phyloP scores from a whole-genome alignment of 2,113 vertebrate genomes.

The Tylochromis polylepis region DNA sequence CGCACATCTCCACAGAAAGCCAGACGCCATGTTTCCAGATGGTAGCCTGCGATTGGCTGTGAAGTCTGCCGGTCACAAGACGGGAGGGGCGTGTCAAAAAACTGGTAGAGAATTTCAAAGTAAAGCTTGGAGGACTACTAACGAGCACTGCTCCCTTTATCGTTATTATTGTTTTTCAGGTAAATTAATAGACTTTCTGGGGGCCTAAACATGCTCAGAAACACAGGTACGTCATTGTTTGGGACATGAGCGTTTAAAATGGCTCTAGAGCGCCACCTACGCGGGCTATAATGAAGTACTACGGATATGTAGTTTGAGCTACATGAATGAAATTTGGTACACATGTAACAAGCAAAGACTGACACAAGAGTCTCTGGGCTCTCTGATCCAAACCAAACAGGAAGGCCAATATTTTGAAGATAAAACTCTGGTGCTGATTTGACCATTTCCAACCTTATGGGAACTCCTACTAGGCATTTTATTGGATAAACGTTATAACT shows the following conservation, averaged over 20 bases:
- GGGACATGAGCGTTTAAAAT: background rate
- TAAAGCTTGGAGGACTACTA: background rate
- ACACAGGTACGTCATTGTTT: background rate
- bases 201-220: background rate
- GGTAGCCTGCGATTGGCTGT: conserved; percentile 52
- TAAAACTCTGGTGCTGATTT: fast-evolving
- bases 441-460: background rate
- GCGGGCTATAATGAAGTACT: background rate
- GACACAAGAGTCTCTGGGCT: background rate
- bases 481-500: background rate
- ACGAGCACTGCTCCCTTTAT: background rate
- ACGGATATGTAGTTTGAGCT: background rate
- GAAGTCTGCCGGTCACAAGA: conserved; percentile 34
- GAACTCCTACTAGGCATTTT: no score
- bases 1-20: conserved; percentile 20
- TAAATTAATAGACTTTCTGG: background rate
- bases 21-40: conserved; percentile 71
- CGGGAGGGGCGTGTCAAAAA: background rate
- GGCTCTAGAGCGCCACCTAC: background rate
- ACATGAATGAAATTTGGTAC: background rate
- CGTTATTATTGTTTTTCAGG: background rate
- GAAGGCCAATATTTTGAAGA: background rate
- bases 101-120: background rate
- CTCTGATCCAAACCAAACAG: background rate
- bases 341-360: background rate